Percentiles rank a stretch among this genome's conserved stretches.
Evolutionary conservation across 64 coral and sea anemone genomes (phyloP).

Genomic region (Stichodactyla mertensii): DNA sequence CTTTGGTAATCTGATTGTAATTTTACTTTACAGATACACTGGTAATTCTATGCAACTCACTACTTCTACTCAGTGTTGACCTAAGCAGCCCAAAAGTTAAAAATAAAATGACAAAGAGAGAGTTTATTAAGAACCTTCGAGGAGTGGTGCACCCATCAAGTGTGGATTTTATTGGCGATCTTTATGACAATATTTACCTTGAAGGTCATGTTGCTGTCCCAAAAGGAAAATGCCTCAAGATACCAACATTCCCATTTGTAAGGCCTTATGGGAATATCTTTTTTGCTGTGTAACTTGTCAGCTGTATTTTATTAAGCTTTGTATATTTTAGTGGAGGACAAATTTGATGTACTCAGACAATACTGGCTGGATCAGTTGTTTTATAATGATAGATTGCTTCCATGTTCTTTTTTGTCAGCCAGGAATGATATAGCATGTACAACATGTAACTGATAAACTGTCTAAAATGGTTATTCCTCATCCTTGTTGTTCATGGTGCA

Average conservation of each 20-base stretch:
- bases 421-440: too few relatives aligned
- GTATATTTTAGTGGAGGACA: neutral
- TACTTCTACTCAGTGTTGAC: constrained; percentile 94
- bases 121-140: constrained; percentile 93
- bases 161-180: constrained; percentile 81
- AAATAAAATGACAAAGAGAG: constrained; percentile 96
- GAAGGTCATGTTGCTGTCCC: constrained; percentile 73
- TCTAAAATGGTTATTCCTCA: too few relatives aligned
- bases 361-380: constrained; percentile 1
- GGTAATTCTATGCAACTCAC: constrained; percentile 86
- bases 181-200: constrained; percentile 88
- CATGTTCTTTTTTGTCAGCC: neutral
- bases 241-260: constrained; percentile 56
- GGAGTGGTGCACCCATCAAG: constrained; percentile 62
- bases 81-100: constrained; percentile 95
- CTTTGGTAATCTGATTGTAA: neutral
- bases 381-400: neutral
- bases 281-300: constrained; percentile 28
- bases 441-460: too few relatives aligned
- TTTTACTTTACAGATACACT: constrained; percentile 72
- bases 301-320: neutral
- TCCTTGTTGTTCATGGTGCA: too few relatives aligned
- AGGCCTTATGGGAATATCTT: constrained; percentile 87
- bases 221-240: constrained; percentile 51
- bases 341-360: neutral